These are phyloP conservation scores for Macquaria ambigua DNA, from an alignment of 2,113 vertebrate genomes.

Conservation along the genomic window DNA sequence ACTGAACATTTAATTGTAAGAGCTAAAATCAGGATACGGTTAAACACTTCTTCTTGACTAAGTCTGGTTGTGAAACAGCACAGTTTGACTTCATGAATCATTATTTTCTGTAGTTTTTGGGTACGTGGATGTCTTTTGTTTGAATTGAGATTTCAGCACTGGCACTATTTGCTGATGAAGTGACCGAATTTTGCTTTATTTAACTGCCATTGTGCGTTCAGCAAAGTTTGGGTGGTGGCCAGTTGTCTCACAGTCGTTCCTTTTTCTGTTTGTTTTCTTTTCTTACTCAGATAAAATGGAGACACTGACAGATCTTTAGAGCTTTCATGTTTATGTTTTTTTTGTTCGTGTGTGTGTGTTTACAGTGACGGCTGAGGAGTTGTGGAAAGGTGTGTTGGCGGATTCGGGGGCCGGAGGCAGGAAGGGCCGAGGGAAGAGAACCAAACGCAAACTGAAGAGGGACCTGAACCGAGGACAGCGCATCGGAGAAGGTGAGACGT, in stretches of 20 bases:
- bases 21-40: neutral
- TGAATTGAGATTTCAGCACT: neutral
- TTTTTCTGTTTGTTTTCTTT: neutral
- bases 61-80: too few species aligned
- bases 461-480: conserved; percentile 92
- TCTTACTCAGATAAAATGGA: neutral
- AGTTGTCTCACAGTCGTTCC: neutral
- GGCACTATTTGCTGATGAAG: neutral
- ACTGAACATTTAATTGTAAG: neutral
- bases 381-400: conserved; percentile 95
- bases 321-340: neutral
- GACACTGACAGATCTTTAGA: neutral
- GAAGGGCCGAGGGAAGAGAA: conserved; percentile 94
- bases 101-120: neutral
- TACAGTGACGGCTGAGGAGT: conserved; percentile 92
- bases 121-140: too few species aligned
- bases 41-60: neutral
- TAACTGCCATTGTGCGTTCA: neutral
- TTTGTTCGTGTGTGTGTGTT: neutral
- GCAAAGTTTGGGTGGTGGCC: neutral
- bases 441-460: conserved; percentile 89
- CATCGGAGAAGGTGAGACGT: conserved; percentile 91
- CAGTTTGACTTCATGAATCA: neutral
- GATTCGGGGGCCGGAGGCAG: conserved; percentile 87
- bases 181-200: neutral